These are phyloP conservation scores for honey bee (Apis mellifera) DNA, from an alignment of 1,140 invertebrate genomes.

Conservation along the genomic window DNA sequence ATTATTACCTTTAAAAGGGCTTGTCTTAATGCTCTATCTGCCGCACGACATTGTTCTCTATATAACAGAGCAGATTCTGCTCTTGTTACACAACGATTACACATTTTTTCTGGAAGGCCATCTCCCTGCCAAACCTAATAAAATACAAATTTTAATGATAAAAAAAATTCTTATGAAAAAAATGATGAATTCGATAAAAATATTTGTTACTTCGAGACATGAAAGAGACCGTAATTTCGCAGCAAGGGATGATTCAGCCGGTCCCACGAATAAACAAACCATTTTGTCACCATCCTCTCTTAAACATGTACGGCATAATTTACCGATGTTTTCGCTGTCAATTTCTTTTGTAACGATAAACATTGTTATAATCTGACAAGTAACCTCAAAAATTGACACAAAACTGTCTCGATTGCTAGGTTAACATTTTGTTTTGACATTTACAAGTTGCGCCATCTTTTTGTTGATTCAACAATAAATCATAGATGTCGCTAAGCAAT, in stretches of 20 bases:
- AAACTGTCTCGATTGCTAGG: background rate
- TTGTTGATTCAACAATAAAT: too few species aligned
- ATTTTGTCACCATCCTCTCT: slow-evolving; percentile 80
- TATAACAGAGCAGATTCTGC: slow-evolving; percentile 79
- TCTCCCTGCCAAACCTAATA: slow-evolving; percentile 78
- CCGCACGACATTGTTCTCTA: slow-evolving; percentile 79
- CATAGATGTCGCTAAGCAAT: background rate
- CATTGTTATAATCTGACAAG: slow-evolving; percentile 55
- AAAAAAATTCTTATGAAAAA: background rate
- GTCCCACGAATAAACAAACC: slow-evolving; percentile 79
- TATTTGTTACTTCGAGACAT: slow-evolving; percentile 73
- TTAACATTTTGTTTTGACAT: slow-evolving; percentile 18
- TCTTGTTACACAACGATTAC: slow-evolving; percentile 77
- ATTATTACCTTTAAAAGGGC: slow-evolving; percentile 73
- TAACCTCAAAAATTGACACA: background rate
- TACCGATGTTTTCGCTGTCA: slow-evolving; percentile 79
- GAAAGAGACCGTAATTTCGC: slow-evolving; percentile 78
- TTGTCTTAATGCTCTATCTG: slow-evolving; percentile 77
- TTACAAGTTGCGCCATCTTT: background rate
- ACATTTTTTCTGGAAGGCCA: slow-evolving; percentile 79
- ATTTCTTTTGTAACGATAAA: slow-evolving; percentile 80
- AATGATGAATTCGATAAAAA: background rate
- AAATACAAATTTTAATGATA: background rate
- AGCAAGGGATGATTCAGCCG: slow-evolving; percentile 77
- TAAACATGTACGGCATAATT: slow-evolving; percentile 78